Evolutionary conservation across 1,140 invertebrate species (phyloP).

Genomic region (Nilaparvata lugens): DNA sequence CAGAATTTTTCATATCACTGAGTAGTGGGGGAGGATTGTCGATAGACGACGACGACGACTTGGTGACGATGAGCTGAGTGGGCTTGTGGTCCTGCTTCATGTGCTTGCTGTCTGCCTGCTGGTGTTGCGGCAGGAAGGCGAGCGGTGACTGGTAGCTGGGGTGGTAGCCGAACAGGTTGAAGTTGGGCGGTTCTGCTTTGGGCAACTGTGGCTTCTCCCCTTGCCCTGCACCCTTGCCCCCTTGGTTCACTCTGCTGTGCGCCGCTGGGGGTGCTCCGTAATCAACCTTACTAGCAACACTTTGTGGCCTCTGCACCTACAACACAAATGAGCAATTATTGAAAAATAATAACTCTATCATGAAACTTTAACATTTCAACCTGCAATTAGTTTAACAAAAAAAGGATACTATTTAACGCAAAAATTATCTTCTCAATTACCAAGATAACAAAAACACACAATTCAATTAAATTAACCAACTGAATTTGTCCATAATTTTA

Average conservation of each 20-base stretch:
- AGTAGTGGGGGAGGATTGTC: conserved; percentile 49
- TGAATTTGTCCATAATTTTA: no score
- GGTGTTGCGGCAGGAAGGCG: conserved; percentile 39
- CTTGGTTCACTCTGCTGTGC: conserved; percentile 35
- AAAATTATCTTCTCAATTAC: no score
- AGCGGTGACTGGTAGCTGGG: conserved; percentile 48
- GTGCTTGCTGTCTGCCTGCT: conserved; percentile 38
- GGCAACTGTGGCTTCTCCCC: conserved; percentile 38
- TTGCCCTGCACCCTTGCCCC: conserved; percentile 27
- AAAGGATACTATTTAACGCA: no score
- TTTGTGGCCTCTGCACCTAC: conserved; percentile 11
- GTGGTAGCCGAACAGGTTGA: conserved; percentile 58
- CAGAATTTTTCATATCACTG: conserved; percentile 60
- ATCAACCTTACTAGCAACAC: conserved; percentile 33
- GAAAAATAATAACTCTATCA: no score
- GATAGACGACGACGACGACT: conserved; percentile 35
- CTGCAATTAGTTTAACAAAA: no score
- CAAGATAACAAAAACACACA: no score
- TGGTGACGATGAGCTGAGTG: conserved; percentile 33
- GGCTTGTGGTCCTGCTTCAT: conserved; percentile 29
- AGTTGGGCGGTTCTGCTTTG: conserved; percentile 64
- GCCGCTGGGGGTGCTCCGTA: conserved; percentile 46
- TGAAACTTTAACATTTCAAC: no score
- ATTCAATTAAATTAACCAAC: no score
- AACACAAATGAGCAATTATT: no score